These are phyloP conservation scores for Silvanus unidentatus DNA, from an alignment of 2,888 invertebrate genomes.

Conservation along the genomic window DNA sequence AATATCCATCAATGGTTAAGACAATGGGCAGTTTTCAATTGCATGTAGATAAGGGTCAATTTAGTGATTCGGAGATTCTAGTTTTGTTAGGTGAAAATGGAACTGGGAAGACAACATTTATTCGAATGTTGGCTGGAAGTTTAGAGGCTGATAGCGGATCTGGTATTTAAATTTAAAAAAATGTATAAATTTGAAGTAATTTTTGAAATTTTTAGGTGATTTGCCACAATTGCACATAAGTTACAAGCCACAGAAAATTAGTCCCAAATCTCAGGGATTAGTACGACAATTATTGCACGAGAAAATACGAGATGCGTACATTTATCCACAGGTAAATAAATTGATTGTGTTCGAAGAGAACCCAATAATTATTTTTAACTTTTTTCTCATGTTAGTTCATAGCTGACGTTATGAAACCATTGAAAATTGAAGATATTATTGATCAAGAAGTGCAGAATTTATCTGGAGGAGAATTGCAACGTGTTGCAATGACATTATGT, in stretches of 20 bases:
- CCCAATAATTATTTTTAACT: not conserved
- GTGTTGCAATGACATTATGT: slow-evolving; percentile 93
- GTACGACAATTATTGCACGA: slow-evolving; percentile 92
- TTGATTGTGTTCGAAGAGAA: too few species aligned
- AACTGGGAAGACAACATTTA: slow-evolving; percentile 99
- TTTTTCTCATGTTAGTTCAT: slow-evolving; percentile 64
- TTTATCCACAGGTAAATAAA: slow-evolving; percentile 78
- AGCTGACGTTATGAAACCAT: slow-evolving; percentile 97
- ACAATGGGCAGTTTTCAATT: slow-evolving; percentile 75
- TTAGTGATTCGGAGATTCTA: slow-evolving; percentile 98
- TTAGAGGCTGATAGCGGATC: slow-evolving; percentile 80
- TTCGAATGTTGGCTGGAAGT: slow-evolving; percentile 95
- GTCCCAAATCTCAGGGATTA: slow-evolving; percentile 90
- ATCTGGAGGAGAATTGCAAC: slow-evolving; percentile 98
- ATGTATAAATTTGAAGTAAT: slow-evolving; percentile 10
- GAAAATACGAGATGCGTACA: slow-evolving; percentile 94
- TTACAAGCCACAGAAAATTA: slow-evolving; percentile 99
- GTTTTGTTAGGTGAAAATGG: slow-evolving; percentile 97
- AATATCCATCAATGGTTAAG: slow-evolving; percentile 90
- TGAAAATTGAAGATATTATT: slow-evolving; percentile 94
- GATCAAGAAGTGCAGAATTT: slow-evolving; percentile 98
- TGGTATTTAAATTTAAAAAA: too few species aligned
- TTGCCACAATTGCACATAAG: slow-evolving; percentile 93
- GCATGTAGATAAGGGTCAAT: slow-evolving; percentile 81
- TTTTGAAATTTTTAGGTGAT: slow-evolving; percentile 47